phyloP scores from a whole-genome alignment of 2,888 invertebrate genomes.

The Chesias legatella region DNA sequence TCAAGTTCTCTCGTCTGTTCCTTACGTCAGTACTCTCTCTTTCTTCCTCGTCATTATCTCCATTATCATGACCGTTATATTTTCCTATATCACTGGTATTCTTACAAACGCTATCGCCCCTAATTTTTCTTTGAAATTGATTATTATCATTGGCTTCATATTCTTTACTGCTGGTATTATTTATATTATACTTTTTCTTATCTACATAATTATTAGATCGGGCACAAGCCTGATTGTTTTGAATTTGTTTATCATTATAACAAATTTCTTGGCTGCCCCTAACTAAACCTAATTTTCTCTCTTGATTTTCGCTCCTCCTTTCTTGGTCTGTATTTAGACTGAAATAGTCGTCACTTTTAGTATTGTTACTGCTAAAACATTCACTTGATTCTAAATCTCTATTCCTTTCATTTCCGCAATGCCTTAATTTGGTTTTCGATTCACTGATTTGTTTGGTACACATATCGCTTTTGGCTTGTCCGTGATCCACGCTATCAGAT shows the following conservation, averaged over 20 bases:
- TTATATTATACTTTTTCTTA: constrained; percentile 17
- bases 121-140: constrained; percentile 19
- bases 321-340: constrained; percentile 1
- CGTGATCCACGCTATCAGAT: constrained; percentile 1
- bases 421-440: not conserved
- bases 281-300: constrained; percentile 27
- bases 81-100: constrained; percentile 26
- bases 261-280: constrained; percentile 22
- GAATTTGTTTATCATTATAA: constrained; percentile 17
- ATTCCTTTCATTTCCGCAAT: constrained; percentile 1
- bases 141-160: constrained; percentile 10
- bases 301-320: constrained; percentile 19
- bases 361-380: constrained; percentile 1
- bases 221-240: constrained; percentile 12
- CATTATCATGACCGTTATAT: constrained; percentile 17
- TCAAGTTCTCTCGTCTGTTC: constrained; percentile 55
- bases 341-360: not conserved
- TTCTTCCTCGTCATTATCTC: constrained; percentile 31
- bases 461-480: constrained; percentile 1
- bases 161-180: constrained; percentile 2
- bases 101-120: constrained; percentile 5
- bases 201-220: constrained; percentile 9
- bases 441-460: not conserved
- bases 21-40: constrained; percentile 45
- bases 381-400: constrained; percentile 1